Evolutionary conservation across 1,140 invertebrate genomes (phyloP), one percentile per base, ranked within the genome.

Genomic region (Tetramorium simillimum): DNA sequence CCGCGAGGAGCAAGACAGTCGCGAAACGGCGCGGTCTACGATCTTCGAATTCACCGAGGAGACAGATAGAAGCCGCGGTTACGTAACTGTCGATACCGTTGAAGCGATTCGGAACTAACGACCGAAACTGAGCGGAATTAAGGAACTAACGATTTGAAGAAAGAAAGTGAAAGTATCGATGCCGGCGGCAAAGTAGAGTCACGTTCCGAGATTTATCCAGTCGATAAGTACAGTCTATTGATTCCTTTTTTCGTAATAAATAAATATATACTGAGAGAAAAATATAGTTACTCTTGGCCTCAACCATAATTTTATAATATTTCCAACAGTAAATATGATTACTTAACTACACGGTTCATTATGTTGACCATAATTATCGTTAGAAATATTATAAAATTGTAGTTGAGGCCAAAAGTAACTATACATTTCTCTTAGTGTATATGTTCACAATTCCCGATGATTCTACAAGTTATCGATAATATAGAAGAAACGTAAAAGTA

Each of bases 131-230:
- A 49, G n/a, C 18, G 14, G 12, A 78, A 49, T 56, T 40, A 65
- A 51, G 16, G n/a, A 65, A 46, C 16, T 76, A 24, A 76, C 16
- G 60, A 37, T 67, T 49, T 67, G 3, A 43, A 40, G 28, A 51
- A 70, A 33, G 63, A 70, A 81, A 70, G 63, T 58, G 46, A 67
- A 69, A 80, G 49, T 14, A 18, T 51, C 37, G 46, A 80, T 40
- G 28, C 16, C 16, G 18, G 33, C 21, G n/a, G 14, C 21, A 12
- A 33, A 43, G 6, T 18, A 24, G 12, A 80, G 7, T 40, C 62
- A 65, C n/a, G 33, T 60, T 56, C 51, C 6, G 2, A 24, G 65
- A 70, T 70, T 58, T 70, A 28, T 56, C 21, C 16, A 3, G 10
- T 18, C 14, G 21, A 70, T 37, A 56, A 28, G 2, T n/a, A 24